Evolutionary conservation across 2,888 invertebrate species (phyloP).

Genomic region (Catocala sponsa): DNA sequence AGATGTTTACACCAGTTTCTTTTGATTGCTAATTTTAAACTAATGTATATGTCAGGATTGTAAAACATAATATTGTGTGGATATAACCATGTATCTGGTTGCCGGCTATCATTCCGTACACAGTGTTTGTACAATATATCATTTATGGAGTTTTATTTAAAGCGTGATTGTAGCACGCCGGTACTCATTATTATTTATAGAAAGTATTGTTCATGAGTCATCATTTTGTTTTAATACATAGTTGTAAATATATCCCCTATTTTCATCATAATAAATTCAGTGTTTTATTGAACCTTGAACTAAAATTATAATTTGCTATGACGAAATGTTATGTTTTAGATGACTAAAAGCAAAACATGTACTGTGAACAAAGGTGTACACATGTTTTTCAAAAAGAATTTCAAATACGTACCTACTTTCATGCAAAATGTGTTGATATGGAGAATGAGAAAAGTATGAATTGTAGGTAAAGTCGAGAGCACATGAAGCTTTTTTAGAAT

Average conservation of each 20-base stretch:
- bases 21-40: slow-evolving; percentile 30
- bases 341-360: no score
- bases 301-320: no score
- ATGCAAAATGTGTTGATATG: no score
- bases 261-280: slow-evolving; percentile 81
- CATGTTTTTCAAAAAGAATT: no score
- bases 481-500: no score
- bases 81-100: slow-evolving; percentile 26
- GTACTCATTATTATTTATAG: slow-evolving; percentile 81
- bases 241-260: slow-evolving; percentile 86
- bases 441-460: no score
- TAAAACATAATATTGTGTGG: slow-evolving; percentile 16
- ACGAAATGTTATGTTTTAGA: no score
- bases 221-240: slow-evolving; percentile 82
- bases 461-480: no score
- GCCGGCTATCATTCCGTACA: slow-evolving; percentile 70
- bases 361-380: no score
- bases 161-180: slow-evolving; percentile 72
- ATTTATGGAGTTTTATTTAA: slow-evolving; percentile 55
- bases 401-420: no score
- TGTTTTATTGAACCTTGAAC: slow-evolving; percentile 49
- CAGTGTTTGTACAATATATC: slow-evolving; percentile 61
- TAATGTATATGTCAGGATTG: slow-evolving; percentile 8
- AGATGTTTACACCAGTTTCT: slow-evolving; percentile 33
- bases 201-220: slow-evolving; percentile 82